Conservation (phyloP, 2,888 invertebrate genomes). For the Dioctria rufipes region DNA sequence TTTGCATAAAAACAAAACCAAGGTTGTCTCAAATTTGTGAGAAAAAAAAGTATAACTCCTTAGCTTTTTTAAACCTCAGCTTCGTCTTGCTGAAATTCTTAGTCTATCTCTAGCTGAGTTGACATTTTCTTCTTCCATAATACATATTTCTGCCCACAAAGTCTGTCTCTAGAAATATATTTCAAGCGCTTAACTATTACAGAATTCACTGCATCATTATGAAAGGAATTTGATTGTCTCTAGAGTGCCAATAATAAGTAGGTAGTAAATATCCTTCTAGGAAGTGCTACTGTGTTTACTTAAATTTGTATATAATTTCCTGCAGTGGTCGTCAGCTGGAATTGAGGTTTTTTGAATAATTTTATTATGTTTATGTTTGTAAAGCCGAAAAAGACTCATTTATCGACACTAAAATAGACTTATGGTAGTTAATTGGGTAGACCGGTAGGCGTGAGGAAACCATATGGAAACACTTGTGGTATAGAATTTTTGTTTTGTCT, state of each 20-base stretch:
- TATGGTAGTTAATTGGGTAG: not conserved
- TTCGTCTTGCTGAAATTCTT: too few relatives aligned
- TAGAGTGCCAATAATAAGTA: not conserved
- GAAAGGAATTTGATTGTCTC: not conserved
- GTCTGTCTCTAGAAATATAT: too few relatives aligned
- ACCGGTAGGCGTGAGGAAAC: not conserved
- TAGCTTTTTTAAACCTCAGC: too few relatives aligned
- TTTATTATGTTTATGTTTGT: conserved; percentile 4
- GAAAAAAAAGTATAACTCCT: too few relatives aligned
- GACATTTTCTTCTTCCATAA: too few relatives aligned
- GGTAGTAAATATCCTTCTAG: not conserved
- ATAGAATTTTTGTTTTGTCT: too few relatives aligned
- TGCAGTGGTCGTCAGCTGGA: not conserved
- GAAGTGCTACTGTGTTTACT: not conserved
- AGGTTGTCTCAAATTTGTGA: too few relatives aligned
- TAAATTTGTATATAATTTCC: not conserved
- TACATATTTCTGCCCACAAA: too few relatives aligned
- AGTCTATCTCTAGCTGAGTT: too few relatives aligned
- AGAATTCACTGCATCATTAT: too few relatives aligned
- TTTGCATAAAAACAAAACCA: too few relatives aligned
- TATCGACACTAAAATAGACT: not conserved
- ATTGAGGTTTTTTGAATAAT: not conserved
- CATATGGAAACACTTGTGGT: not conserved
- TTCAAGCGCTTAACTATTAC: too few relatives aligned
- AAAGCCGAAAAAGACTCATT: not conserved